Evolutionary conservation across 2,888 invertebrate species (phyloP).

Genomic region (Apantesis nais): DNA sequence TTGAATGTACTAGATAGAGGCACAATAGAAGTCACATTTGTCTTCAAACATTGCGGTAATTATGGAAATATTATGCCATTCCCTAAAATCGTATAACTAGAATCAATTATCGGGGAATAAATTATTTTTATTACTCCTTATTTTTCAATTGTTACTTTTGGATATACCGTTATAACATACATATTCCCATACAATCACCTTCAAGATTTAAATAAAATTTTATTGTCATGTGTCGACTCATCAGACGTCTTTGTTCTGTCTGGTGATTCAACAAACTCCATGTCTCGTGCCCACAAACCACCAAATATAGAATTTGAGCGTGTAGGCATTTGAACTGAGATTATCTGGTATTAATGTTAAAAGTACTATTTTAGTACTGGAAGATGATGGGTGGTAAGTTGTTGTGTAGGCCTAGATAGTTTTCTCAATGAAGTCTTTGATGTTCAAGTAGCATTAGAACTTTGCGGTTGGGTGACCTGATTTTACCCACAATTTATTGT

Average conservation of each 20-base stretch:
- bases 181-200: slow-evolving; percentile 15
- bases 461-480: background rate
- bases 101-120: background rate
- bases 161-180: background rate
- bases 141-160: background rate
- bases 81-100: background rate
- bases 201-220: slow-evolving; percentile 26
- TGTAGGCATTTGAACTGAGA: slow-evolving; percentile 33
- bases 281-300: slow-evolving; percentile 36
- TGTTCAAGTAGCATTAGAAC: background rate
- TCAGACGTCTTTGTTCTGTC: slow-evolving; percentile 41
- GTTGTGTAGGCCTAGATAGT: slow-evolving; percentile 12
- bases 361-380: slow-evolving; percentile 17
- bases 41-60: background rate
- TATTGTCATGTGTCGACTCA: slow-evolving; percentile 40
- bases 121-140: background rate
- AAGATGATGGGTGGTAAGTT: slow-evolving; percentile 8
- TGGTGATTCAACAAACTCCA: slow-evolving; percentile 44
- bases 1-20: background rate
- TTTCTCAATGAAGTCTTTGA: slow-evolving; percentile 3
- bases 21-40: background rate
- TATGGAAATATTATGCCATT: background rate
- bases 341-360: slow-evolving; percentile 18
- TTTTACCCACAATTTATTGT: background rate
- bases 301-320: slow-evolving; percentile 23